Conservation (phyloP, 2,113 vertebrate species). For the Clarias macrocephalus region DNA sequence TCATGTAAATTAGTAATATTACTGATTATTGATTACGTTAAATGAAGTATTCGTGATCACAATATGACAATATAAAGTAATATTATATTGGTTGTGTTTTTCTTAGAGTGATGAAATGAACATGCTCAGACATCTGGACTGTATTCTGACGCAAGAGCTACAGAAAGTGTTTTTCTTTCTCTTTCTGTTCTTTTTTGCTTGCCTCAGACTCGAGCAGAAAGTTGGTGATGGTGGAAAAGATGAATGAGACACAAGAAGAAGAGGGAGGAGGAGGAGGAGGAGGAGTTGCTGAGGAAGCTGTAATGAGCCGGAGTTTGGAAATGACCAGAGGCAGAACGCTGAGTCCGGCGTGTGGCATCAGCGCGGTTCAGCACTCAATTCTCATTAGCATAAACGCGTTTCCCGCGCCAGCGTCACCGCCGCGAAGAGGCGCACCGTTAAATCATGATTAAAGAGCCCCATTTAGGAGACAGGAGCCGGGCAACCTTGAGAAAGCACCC, state of each 20-base stretch:
- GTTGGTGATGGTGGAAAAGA: neutral
- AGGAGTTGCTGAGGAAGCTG: slow-evolving; percentile 19
- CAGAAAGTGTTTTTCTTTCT: neutral
- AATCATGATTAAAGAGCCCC: slow-evolving; percentile 73
- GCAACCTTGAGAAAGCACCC: slow-evolving; percentile 73
- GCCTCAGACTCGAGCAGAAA: neutral
- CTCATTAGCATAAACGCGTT: slow-evolving; percentile 62
- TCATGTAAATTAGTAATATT: neutral
- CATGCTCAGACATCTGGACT: neutral
- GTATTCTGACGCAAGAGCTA: slow-evolving; percentile 10
- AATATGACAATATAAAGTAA: neutral
- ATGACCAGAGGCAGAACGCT: slow-evolving; percentile 52
- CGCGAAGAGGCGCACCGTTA: slow-evolving; percentile 56
- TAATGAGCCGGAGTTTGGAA: slow-evolving; percentile 44
- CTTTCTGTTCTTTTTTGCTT: neutral
- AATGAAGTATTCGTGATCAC: neutral
- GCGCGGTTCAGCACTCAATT: slow-evolving; percentile 62
- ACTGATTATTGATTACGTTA: neutral
- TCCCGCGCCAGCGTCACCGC: slow-evolving; percentile 54
- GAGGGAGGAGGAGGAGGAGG: slow-evolving; percentile 18
- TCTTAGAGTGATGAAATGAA: neutral
- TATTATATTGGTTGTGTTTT: neutral
- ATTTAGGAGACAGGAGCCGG: slow-evolving; percentile 60
- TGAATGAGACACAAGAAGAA: slow-evolving; percentile 14
- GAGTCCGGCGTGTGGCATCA: slow-evolving; percentile 24